Base-by-base conservation (phyloP, 1,140 invertebrate species). In the Trypoxylus dichotomus region DNA sequence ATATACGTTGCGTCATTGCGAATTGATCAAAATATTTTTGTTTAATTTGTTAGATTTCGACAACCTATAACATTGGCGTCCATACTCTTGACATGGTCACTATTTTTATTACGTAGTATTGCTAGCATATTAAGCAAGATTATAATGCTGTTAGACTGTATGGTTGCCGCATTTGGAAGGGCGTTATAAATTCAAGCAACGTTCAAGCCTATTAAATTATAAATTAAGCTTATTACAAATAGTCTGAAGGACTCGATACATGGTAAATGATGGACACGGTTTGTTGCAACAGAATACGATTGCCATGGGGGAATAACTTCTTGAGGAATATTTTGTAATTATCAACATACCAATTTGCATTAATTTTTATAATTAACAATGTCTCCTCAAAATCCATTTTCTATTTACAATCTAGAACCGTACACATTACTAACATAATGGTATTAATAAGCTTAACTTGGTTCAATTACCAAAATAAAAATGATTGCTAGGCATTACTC, bases 211-310 rank as follows among this genome's bases (percentile, higher is more conserved):
- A 58, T 58, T 58, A 58, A 58, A 58, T 58, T 58, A 58, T 58
- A 21, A 58, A 58, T 58, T 58, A 58, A 58, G 47, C 15, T 58
- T 58, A 58, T 58, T 58, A 58, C 47, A 58, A 58, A 58, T 58
- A 58, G 21, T 58, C 15, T 21, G 47, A 58, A 58, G 47, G 47
- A 3, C 47, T 58, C 21, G 21, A 5, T 13, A n/a, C 47, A 58
- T 21, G 15, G 15, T 58, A 37, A 8, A 37, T 37, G 32, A 37
- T 37, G 32, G 32, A 37, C 32, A 37, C 32, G 5, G 10, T 5
- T 37, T 37, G 32, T 37, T 37, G 32, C 32, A 8, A 37, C 32
- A 37, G 32, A 7, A 8, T 37, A 37, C 10, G n/a, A n/a, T 37
- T 37, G 32, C 10, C 10, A 37, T 8, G 0, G 32, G 10, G 32